phyloP scores from a whole-genome alignment of 2,113 vertebrate species.

The Numida meleagris region DNA sequence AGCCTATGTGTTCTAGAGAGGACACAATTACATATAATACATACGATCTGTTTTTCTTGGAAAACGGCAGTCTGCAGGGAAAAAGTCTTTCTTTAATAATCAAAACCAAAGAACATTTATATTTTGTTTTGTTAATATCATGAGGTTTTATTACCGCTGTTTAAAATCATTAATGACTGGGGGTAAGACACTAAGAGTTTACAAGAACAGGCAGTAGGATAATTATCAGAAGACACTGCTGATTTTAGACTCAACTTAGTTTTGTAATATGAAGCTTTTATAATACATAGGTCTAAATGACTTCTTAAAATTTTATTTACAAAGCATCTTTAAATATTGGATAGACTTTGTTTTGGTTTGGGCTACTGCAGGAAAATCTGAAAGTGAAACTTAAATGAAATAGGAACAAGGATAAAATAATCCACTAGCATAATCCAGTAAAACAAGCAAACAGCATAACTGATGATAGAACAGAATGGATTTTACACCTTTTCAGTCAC shows the following conservation, averaged over 20 bases:
- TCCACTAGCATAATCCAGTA: neutral
- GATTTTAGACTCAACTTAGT: neutral
- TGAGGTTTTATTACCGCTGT: neutral
- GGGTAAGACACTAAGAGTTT: slow-evolving; percentile 7
- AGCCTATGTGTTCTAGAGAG: neutral
- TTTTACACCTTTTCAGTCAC: neutral
- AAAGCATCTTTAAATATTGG: slow-evolving; percentile 26
- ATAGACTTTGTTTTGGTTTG: slow-evolving; percentile 9
- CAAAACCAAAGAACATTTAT: neutral
- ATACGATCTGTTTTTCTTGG: neutral
- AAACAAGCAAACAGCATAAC: neutral
- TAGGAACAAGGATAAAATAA: slow-evolving; percentile 30
- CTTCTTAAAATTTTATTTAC: slow-evolving; percentile 16
- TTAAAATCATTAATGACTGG: slow-evolving; percentile 15
- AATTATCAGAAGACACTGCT: slow-evolving; percentile 16
- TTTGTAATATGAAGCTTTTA: neutral
- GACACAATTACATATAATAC: neutral
- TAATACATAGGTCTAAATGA: slow-evolving; percentile 13
- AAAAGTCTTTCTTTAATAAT: neutral
- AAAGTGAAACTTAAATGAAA: slow-evolving; percentile 13
- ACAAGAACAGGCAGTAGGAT: neutral
- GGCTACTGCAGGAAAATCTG: slow-evolving; percentile 29
- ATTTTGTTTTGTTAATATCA: neutral
- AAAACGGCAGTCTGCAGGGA: neutral
- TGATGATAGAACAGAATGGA: neutral